phyloP scores from a whole-genome alignment of 2,797 vertebrate species.

The Crocodylus rhombifer region DNA sequence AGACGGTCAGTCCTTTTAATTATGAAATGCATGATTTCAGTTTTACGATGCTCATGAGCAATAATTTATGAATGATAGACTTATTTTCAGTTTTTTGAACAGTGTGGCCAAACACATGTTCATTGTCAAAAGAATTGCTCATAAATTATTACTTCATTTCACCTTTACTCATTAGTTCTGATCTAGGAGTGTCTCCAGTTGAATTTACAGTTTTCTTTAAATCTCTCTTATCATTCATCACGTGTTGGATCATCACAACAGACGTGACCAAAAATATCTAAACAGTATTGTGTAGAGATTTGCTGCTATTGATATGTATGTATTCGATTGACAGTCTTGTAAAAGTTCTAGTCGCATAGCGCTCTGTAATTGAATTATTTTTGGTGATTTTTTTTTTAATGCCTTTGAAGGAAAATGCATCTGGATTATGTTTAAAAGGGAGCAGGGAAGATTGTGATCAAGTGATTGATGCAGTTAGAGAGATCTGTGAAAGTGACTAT shows the following conservation, averaged over 20 bases:
- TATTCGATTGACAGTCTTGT: neutral
- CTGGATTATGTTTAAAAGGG: neutral
- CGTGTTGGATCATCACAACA: too few relatives aligned
- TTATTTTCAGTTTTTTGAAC: neutral
- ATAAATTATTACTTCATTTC: neutral
- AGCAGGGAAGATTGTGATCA: neutral
- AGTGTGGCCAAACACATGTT: slow-evolving; percentile 18
- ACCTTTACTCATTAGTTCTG: neutral
- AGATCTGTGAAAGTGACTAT: neutral
- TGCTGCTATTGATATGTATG: neutral
- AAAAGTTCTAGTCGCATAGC: neutral
- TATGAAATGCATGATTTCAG: slow-evolving; percentile 11
- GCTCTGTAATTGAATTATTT: neutral
- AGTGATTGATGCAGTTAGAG: neutral
- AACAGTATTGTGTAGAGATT: neutral
- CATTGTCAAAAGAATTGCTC: slow-evolving; percentile 10
- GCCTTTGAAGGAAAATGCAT: neutral
- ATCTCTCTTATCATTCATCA: too few relatives aligned
- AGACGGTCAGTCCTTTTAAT: neutral
- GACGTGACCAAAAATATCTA: too few relatives aligned
- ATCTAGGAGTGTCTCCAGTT: neutral
- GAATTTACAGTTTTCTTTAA: neutral
- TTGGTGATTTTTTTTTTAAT: neutral
- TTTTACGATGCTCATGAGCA: neutral
- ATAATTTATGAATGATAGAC: slow-evolving; percentile 9